Base-by-base conservation (phyloP, 2,888 invertebrate species). In the Lottia gigantea region DNA sequence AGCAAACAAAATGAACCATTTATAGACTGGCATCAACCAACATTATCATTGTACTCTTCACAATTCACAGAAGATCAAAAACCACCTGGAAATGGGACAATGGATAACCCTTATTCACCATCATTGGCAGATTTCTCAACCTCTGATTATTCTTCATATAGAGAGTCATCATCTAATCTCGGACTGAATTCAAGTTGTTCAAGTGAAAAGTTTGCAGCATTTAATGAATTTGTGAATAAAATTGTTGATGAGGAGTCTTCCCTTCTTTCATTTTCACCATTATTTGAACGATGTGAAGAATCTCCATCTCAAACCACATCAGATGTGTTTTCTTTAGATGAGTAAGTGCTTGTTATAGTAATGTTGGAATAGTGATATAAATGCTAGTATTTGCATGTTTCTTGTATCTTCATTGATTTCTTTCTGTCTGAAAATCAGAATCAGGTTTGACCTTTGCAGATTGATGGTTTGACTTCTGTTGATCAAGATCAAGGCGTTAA, bases 171-270 rank as follows among this genome's bases (percentile, higher is more conserved):
- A 40, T 40, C 40, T 40, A 71, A 72, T 15, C 71, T 71, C 63
- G 74, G 74, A 19, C 69, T 77, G 47, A 79, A 76, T 67, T 77
- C 74, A 55, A 80, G 80, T 68, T 75, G 76, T 64, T 78, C 80
- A 47, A 81, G 79, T 71, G 85, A 85, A 71, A 81, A 81, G 64
- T 78, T 83, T 63, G 77, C 81, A 46, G 80, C 82, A 11, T 77
- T 86, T 67, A 83, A 87, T 77, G 86, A 86, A 70, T 78, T 86
- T 55, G 86, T 87, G 46, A 83, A 83, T 65, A 84, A 84, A 69
- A 85, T 87, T 67, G 82, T 86, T 55, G 79, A 80, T 64, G 85
- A 85, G 66, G 84, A 86, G 55, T 73, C 77, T 12, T 80, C 81
- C 23, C 67, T 83, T 64, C 79, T 80, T 69, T 71, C 77, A 40